These are phyloP conservation scores for Caenorhabditis sp. DNA, from an alignment of 2,888 invertebrate genomes.

Conservation along the genomic window DNA sequence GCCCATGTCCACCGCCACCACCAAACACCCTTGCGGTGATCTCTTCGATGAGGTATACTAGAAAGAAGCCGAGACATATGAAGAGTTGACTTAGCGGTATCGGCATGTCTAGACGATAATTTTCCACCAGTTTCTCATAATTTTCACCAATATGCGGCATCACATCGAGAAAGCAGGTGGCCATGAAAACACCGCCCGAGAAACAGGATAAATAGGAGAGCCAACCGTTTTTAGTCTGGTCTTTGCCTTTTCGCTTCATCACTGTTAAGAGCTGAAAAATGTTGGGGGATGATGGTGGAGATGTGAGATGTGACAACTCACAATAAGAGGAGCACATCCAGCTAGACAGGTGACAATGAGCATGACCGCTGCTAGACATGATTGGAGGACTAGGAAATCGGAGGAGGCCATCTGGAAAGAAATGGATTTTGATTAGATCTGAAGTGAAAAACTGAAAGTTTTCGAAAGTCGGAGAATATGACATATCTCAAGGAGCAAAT, in stretches of 20 bases:
- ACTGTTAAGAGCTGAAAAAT: constrained; percentile 27
- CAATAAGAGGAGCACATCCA: constrained; percentile 58
- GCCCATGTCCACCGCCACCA: constrained; percentile 31
- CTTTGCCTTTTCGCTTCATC: constrained; percentile 41
- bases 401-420: not conserved
- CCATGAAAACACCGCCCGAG: constrained; percentile 71
- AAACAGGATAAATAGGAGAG: constrained; percentile 67
- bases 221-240: constrained; percentile 43
- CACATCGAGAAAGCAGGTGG: constrained; percentile 69
- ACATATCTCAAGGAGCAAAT: too few species aligned
- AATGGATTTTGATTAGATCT: too few species aligned
- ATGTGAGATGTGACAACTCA: constrained; percentile 14
- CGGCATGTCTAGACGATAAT: constrained; percentile 27
- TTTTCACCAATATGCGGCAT: constrained; percentile 65
- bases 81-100: constrained; percentile 65
- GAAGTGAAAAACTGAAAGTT: too few species aligned
- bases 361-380: constrained; percentile 56
- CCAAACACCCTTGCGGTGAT: constrained; percentile 60
- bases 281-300: not conserved
- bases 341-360: constrained; percentile 60
- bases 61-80: constrained; percentile 66
- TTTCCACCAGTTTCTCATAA: constrained; percentile 39
- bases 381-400: constrained; percentile 36
- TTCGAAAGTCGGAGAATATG: too few species aligned
- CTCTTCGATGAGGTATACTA: constrained; percentile 68